These are phyloP conservation scores for Acyrthosiphon pisum DNA, from an alignment of 1,140 invertebrate genomes.

Conservation along the genomic window DNA sequence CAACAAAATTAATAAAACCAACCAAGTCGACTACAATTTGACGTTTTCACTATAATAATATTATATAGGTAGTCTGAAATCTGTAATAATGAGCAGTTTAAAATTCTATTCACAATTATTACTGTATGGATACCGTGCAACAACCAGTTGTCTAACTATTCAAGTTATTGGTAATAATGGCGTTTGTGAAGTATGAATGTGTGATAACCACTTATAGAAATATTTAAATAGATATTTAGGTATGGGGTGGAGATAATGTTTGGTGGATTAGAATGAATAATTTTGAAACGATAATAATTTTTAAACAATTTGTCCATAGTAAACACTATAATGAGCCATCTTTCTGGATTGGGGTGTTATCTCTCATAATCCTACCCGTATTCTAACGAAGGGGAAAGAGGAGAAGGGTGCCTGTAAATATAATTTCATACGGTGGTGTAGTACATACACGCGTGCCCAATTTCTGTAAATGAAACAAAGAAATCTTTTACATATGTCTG, in stretches of 20 bases:
- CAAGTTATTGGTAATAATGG: background rate
- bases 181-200: background rate
- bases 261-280: background rate
- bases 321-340: background rate
- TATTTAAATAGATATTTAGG: background rate
- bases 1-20: background rate
- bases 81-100: background rate
- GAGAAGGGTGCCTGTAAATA: background rate
- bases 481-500: background rate
- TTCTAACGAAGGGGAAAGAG: background rate
- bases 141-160: background rate
- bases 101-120: background rate
- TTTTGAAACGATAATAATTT: background rate
- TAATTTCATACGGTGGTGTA: background rate
- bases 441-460: background rate
- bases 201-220: background rate
- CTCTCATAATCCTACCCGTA: background rate
- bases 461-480: background rate
- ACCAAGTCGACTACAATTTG: background rate
- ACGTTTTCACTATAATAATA: background rate
- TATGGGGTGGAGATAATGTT: background rate
- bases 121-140: background rate
- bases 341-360: background rate
- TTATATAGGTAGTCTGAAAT: background rate
- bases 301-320: background rate